Base-by-base conservation (phyloP, 2,888 invertebrate species). In the Sesia bembeciformis region DNA sequence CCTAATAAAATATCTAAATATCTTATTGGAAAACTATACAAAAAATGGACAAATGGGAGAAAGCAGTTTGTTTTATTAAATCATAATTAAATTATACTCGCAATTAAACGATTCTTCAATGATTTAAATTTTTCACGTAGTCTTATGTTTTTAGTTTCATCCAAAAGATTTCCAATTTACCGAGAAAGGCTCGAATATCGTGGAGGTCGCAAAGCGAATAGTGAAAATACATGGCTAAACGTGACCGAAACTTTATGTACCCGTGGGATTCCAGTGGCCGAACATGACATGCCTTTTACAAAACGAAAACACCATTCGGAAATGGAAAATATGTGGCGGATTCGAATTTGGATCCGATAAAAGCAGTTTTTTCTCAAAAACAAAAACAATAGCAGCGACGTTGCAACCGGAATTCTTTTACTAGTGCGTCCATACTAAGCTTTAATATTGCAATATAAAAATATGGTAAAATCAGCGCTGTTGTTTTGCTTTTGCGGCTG, bases 231-330 rank as follows among this genome's bases (percentile, higher is more conserved):
- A 38, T 50, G 23, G 5, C 39, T 39, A 7, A 50, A 39, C 50
- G 50, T 50, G 50, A 50, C 50, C 50, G 50, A 39, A 50, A 50
- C 50, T 50, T 50, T 50, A 38, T 50, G 50, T 67, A 66, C 76
- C 71, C 77, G 51, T 53, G 78, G 72, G 79, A 75, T 55, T 57
- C 41, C 61, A 58, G 58, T 61, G 58, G 53, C 58, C 60, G 64
- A 70, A 78, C 72, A 76, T 74, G 75, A 75, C 75, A 69, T 66
- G 50, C 38, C 50, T 50, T 39, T 50, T 50, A 50, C 50, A 39
- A 46, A 50, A 50, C 50, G 50, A 50, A 50, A 50, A 50, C 7
- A 39, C 50, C 6, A 6, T 50, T 50, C 50, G 38, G 7, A 50
- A 39, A 7, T 39, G 7, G 39, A 50, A 50, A 50, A 50, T 46